Evolutionary conservation across 2,113 vertebrate species (phyloP).

Genomic region (Coptodon bakossiorum): DNA sequence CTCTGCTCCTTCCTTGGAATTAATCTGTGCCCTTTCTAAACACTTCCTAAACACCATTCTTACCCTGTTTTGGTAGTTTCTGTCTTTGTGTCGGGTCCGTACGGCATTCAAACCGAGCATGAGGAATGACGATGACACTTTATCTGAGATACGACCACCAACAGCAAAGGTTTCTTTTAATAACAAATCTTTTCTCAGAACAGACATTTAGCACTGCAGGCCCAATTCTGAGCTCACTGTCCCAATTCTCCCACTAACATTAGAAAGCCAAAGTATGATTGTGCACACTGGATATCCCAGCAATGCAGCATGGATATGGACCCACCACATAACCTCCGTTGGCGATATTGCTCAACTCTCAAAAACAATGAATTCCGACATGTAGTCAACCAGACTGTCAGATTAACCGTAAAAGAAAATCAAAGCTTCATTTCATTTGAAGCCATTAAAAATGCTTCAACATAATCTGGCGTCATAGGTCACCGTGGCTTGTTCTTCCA

Average conservation of each 20-base stretch:
- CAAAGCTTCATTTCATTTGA: neutral
- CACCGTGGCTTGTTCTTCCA: neutral
- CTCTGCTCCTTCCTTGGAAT: conserved; percentile 15
- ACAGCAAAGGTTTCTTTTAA: neutral
- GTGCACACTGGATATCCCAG: neutral
- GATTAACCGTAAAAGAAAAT: neutral
- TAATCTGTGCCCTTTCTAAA: neutral
- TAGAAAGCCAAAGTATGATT: neutral
- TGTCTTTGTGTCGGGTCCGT: neutral
- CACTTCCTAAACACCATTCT: neutral
- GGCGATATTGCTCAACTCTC: neutral
- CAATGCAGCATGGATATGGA: neutral
- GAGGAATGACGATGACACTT: neutral
- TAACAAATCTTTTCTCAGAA: neutral
- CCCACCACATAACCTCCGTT: neutral
- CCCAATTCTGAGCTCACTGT: neutral
- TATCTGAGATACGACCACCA: neutral
- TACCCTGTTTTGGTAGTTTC: neutral
- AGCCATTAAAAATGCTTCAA: neutral
- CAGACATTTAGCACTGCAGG: neutral
- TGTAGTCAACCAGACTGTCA: neutral
- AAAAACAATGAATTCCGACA: neutral
- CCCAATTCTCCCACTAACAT: neutral
- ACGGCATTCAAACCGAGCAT: neutral
- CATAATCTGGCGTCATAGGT: neutral